Percentiles rank a stretch among this genome's conserved stretches.
Conservation (phyloP, 1,140 invertebrate genomes). For the Copidosoma floridanum region DNA sequence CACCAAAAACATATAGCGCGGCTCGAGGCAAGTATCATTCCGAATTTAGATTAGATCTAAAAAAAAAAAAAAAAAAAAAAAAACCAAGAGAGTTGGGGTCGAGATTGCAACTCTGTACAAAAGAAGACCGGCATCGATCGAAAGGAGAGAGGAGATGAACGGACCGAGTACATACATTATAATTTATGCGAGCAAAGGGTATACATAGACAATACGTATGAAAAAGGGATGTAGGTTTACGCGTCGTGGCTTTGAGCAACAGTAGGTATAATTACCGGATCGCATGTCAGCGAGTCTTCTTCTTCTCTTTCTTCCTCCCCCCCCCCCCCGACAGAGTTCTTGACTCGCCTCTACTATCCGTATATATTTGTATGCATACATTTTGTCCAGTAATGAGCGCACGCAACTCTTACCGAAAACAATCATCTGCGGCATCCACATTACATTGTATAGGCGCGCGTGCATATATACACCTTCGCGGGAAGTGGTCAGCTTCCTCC, state of each 20-base stretch:
- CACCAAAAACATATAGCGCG: too few relatives aligned
- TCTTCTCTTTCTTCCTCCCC: neutral
- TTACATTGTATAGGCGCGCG: neutral
- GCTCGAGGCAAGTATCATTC: too few relatives aligned
- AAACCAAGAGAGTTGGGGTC: too few relatives aligned
- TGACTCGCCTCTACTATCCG: too few relatives aligned
- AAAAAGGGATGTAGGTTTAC: neutral
- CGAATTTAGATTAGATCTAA: too few relatives aligned
- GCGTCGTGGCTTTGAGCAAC: slow-evolving; percentile 3
- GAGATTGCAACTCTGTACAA: too few relatives aligned
- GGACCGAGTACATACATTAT: slow-evolving; percentile 4
- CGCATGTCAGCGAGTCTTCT: slow-evolving; percentile 24
- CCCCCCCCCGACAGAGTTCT: too few relatives aligned
- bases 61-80: too few relatives aligned
- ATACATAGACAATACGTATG: neutral
- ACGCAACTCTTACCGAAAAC: slow-evolving; percentile 22
- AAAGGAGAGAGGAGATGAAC: slow-evolving; percentile 3
- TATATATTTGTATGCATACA: too few relatives aligned
- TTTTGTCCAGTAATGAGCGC: too few relatives aligned
- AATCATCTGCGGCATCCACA: neutral
- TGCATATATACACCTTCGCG: neutral
- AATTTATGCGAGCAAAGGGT: too few relatives aligned
- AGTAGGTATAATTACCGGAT: slow-evolving; percentile 26
- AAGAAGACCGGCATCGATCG: too few relatives aligned
- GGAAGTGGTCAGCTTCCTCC: slow-evolving; percentile 7